Percentiles rank a stretch among this genome's conserved stretches.
These are phyloP conservation scores for Leucophora obtusa DNA, from an alignment of 2,888 invertebrate species.

Conservation along the genomic window DNA sequence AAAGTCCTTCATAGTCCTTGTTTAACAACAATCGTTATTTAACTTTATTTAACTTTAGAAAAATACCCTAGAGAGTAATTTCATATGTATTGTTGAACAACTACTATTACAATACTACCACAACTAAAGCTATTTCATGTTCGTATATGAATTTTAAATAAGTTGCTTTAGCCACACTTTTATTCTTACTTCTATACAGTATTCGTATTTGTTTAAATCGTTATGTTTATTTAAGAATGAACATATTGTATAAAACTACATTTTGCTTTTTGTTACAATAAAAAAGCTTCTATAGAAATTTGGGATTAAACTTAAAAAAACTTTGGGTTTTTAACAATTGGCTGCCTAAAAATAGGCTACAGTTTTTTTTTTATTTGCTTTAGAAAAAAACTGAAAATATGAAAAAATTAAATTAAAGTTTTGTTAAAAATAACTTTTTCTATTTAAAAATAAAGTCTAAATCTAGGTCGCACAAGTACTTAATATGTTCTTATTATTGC, in stretches of 20 bases:
- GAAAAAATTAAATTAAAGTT: too few relatives aligned
- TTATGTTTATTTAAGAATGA: slow-evolving; percentile 32
- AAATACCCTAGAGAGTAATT: slow-evolving; percentile 47
- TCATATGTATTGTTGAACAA: background rate
- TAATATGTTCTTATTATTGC: too few relatives aligned
- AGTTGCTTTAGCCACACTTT: background rate
- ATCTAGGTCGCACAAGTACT: too few relatives aligned
- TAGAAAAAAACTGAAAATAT: too few relatives aligned
- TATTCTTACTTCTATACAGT: background rate
- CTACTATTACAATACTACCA: background rate
- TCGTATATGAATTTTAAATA: background rate
- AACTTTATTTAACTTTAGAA: slow-evolving; percentile 53
- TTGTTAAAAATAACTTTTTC: too few relatives aligned
- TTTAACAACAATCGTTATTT: slow-evolving; percentile 54
- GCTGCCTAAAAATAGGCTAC: slow-evolving; percentile 19
- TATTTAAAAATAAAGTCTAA: too few relatives aligned
- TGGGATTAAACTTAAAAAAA: slow-evolving; percentile 5
- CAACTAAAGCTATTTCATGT: background rate
- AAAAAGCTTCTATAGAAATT: slow-evolving; percentile 4
- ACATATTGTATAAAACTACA: background rate
- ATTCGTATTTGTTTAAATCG: background rate
- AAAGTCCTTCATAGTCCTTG: slow-evolving; percentile 24
- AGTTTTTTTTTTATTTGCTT: background rate
- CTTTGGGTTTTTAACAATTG: slow-evolving; percentile 7
- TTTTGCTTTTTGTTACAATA: background rate